These are phyloP conservation scores for Lamprotornis superbus DNA, from an alignment of 2,113 vertebrate genomes.

Conservation along the genomic window DNA sequence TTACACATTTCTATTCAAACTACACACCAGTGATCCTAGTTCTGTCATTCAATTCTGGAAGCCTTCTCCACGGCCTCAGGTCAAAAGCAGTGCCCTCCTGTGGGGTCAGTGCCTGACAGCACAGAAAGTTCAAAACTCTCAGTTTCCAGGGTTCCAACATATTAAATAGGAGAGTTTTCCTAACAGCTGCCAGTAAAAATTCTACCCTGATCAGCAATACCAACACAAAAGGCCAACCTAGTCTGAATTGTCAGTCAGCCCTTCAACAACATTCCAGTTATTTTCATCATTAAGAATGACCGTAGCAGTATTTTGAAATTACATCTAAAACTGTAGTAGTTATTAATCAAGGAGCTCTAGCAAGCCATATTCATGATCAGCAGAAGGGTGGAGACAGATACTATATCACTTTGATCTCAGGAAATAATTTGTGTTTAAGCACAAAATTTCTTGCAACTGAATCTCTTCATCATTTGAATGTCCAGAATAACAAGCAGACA, in stretches of 20 bases:
- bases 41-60: too few species aligned
- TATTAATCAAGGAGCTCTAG: background rate
- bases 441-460: background rate
- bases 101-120: too few species aligned
- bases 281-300: background rate
- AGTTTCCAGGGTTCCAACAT: too few species aligned
- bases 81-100: too few species aligned
- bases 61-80: too few species aligned
- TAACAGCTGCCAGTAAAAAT: background rate
- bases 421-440: background rate
- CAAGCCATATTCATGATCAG: background rate
- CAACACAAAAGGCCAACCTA: background rate
- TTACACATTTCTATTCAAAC: too few species aligned
- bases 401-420: background rate
- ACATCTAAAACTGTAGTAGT: background rate
- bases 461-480: background rate
- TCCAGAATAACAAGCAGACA: background rate
- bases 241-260: background rate
- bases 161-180: background rate
- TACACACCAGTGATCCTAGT: too few species aligned
- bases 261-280: background rate
- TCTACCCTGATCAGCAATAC: background rate
- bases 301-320: background rate
- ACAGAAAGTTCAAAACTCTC: too few species aligned
- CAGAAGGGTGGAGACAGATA: background rate